These are phyloP conservation scores for Venusia cambrica DNA, from an alignment of 2,888 invertebrate species.

Conservation along the genomic window DNA sequence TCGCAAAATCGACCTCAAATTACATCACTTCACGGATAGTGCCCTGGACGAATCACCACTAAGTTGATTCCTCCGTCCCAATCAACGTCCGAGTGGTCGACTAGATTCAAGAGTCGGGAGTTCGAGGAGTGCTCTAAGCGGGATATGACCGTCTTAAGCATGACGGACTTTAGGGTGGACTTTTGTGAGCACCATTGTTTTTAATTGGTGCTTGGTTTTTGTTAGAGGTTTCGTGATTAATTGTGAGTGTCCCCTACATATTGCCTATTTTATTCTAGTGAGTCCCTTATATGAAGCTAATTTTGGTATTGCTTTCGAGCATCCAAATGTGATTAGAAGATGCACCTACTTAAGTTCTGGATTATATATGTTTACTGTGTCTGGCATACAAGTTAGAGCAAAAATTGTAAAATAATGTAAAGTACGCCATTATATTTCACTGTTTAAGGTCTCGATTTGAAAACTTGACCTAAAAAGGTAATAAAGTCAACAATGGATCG, in stretches of 20 bases:
- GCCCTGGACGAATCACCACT: conserved; percentile 42
- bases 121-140: conserved; percentile 42
- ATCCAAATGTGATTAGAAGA: too few relatives aligned
- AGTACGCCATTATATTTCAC: too few relatives aligned
- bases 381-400: too few relatives aligned
- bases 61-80: conserved; percentile 63
- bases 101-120: conserved; percentile 50
- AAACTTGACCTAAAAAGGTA: too few relatives aligned
- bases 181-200: conserved; percentile 55
- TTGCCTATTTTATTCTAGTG: too few relatives aligned
- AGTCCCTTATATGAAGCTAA: too few relatives aligned
- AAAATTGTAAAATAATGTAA: too few relatives aligned
- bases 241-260: conserved; percentile 32
- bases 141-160: conserved; percentile 40
- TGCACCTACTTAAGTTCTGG: too few relatives aligned
- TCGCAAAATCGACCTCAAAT: conserved; percentile 31
- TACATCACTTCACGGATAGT: conserved; percentile 30
- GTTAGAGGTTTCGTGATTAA: conserved; percentile 48
- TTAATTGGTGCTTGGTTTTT: conserved; percentile 63
- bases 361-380: too few relatives aligned
- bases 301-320: too few relatives aligned
- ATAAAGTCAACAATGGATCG: too few relatives aligned
- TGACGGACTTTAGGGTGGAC: conserved; percentile 35
- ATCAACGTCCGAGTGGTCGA: conserved; percentile 53
- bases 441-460: too few relatives aligned